Conservation (phyloP, 2,797 vertebrate species). For the Sebastes taczanowskii region DNA sequence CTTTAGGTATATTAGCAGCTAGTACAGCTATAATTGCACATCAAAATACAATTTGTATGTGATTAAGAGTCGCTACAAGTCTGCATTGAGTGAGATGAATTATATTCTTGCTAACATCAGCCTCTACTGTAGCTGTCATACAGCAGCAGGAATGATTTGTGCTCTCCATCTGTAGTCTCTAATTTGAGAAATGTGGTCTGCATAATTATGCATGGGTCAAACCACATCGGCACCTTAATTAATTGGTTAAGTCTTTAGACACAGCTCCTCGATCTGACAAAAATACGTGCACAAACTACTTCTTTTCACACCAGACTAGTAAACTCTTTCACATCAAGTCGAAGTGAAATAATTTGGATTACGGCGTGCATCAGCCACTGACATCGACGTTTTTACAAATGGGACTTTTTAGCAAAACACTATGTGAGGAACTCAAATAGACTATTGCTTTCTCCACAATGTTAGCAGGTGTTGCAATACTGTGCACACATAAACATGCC, state of each 20-base stretch:
- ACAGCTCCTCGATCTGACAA: neutral
- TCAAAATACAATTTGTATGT: neutral
- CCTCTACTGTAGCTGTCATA: neutral
- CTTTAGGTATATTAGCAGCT: neutral
- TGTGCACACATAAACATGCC: neutral
- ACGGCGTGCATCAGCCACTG: neutral
- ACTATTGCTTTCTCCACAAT: neutral
- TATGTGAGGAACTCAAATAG: neutral
- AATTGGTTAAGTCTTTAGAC: constrained; percentile 6
- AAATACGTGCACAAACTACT: neutral
- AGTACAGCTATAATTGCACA: neutral
- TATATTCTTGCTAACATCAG: neutral
- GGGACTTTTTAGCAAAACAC: neutral
- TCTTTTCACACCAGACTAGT: neutral
- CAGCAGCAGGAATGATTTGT: constrained; percentile 17
- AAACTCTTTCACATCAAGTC: neutral
- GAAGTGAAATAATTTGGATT: neutral
- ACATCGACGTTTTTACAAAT: neutral
- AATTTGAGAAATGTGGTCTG: constrained; percentile 19
- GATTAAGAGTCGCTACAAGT: neutral
- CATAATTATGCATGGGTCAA: constrained; percentile 23
- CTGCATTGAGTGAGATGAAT: neutral
- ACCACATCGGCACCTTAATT: constrained; percentile 1
- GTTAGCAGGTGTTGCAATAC: neutral
- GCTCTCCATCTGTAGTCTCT: constrained; percentile 2